Evolutionary conservation across 2,113 vertebrate genomes (phyloP).

Genomic region (Perca flavescens): DNA sequence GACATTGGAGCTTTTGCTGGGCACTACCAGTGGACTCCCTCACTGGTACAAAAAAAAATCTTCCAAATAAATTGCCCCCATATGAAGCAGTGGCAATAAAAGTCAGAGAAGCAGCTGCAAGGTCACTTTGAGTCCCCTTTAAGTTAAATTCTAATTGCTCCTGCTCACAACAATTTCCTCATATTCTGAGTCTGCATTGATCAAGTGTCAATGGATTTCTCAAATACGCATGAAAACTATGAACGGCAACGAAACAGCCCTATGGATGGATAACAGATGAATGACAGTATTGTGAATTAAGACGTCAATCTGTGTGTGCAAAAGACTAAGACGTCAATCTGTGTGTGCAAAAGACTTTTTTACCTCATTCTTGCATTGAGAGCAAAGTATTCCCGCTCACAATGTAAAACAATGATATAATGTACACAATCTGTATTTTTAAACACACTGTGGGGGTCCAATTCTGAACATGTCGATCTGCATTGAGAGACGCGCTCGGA

Average conservation of each 20-base stretch:
- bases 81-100: not conserved
- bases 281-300: not conserved
- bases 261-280: not conserved
- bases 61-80: not conserved
- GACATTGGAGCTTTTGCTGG: not conserved
- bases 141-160: not conserved
- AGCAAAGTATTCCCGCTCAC: not conserved
- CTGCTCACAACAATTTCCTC: not conserved
- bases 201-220: not conserved
- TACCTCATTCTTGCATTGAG: not conserved
- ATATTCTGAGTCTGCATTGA: not conserved
- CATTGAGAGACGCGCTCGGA: not conserved
- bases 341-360: not conserved
- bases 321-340: not conserved
- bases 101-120: not conserved
- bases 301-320: not conserved
- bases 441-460: slow-evolving; percentile 1
- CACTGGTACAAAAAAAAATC: not conserved
- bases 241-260: not conserved
- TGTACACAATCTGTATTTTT: not conserved
- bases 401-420: not conserved
- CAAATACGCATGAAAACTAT: not conserved
- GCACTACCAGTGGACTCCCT: not conserved
- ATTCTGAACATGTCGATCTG: not conserved
- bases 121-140: not conserved